phyloP scores from a whole-genome alignment of 2,113 vertebrate genomes.

The Bombycilla garrulus region DNA sequence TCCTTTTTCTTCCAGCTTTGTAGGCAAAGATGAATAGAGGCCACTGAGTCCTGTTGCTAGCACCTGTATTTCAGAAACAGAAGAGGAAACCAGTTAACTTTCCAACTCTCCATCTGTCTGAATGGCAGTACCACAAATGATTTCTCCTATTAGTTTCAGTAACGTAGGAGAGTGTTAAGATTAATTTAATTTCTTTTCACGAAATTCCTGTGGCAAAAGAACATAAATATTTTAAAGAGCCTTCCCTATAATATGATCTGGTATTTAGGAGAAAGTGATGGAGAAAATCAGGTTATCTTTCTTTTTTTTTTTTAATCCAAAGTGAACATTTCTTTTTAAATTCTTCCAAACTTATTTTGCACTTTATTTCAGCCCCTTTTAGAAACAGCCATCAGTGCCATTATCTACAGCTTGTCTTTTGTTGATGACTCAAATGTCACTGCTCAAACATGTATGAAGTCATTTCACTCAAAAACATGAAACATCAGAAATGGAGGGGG shows the following conservation, averaged over 20 bases:
- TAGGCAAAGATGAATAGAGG: conserved; percentile 92
- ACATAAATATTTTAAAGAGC: background rate
- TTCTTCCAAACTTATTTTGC: background rate
- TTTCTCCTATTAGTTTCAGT: background rate
- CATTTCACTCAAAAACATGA: background rate
- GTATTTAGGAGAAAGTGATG: background rate
- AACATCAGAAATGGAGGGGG: background rate
- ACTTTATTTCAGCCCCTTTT: background rate
- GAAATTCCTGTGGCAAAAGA: background rate
- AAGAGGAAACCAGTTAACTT: background rate
- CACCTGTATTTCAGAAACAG: conserved; percentile 76
- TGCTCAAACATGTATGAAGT: background rate
- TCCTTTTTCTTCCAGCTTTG: conserved; percentile 87
- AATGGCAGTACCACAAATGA: background rate
- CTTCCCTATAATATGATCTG: background rate
- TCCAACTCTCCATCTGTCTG: background rate
- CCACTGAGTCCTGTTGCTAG: conserved; percentile 95
- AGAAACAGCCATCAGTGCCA: background rate
- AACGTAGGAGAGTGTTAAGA: background rate
- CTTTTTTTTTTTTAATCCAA: background rate
- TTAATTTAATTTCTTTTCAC: background rate
- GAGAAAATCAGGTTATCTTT: background rate
- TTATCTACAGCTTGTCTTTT: background rate
- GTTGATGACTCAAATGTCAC: background rate
- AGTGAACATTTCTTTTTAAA: background rate